phyloP scores from a whole-genome alignment of 2,113 vertebrate species.

The Mormyrus iriodes region DNA sequence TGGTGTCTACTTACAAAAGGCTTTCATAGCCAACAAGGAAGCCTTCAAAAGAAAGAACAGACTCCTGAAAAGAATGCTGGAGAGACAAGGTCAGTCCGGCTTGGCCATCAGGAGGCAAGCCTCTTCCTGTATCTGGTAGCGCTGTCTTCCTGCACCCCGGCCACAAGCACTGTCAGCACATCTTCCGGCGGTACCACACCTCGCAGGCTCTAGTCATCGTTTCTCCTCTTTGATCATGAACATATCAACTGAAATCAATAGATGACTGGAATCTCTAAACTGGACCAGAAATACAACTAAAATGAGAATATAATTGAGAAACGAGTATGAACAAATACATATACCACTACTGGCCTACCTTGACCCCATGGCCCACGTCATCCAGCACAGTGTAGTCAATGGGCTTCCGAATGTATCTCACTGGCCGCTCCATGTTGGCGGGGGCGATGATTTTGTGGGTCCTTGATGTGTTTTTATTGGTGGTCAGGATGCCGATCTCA shows the following conservation, averaged over 20 bases:
- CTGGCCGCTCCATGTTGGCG: slow-evolving; percentile 94
- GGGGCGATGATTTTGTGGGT: slow-evolving; percentile 99
- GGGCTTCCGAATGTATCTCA: slow-evolving; percentile 98
- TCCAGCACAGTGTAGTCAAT: slow-evolving; percentile 98
- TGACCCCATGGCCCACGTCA: slow-evolving; percentile 96
- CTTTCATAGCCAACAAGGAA: not conserved
- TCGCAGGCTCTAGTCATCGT: not conserved
- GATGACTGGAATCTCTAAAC: not conserved
- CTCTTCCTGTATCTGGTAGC: not conserved
- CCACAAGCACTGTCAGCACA: not conserved
- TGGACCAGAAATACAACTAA: not conserved
- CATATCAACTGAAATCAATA: not conserved
- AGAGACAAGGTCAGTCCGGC: not conserved
- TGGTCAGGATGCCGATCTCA: slow-evolving; percentile 98
- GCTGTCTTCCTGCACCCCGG: not conserved
- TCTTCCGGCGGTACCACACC: not conserved
- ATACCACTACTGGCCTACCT: slow-evolving; percentile 67
- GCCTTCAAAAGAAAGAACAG: not conserved
- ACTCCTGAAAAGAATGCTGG: not conserved
- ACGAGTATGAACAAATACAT: not conserved
- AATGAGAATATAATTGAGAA: not conserved
- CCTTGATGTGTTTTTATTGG: slow-evolving; percentile 97
- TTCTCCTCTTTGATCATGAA: not conserved
- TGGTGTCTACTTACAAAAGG: not conserved
- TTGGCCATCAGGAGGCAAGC: not conserved